Evolutionary conservation across 1,140 invertebrate genomes (phyloP), one percentile per base, ranked within the genome.

Genomic region (Saxidomus purpurata): DNA sequence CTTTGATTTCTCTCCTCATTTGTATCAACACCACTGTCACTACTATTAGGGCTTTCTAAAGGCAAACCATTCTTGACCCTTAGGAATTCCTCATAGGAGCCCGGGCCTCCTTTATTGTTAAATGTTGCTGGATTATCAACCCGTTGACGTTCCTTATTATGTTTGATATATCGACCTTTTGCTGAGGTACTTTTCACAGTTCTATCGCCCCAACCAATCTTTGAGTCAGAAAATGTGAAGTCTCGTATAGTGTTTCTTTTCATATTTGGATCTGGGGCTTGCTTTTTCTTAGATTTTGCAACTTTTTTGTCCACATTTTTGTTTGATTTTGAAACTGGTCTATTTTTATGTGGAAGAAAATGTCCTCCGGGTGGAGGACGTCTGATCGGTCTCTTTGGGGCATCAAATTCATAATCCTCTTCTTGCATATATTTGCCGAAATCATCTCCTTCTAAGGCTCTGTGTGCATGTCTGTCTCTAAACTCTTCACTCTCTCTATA

Each of bases 181-280:
- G 87, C 87, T 19, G 87, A 89, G 2, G 87, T 89, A 69, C 87
- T 89, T 36, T 84, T 83, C 9, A 84, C 80, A 17, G 87, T 89
- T 74, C 87, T 28, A 77, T 89, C 87, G 31, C 87, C 87, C 87
- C 87, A 89, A 9, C 87, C 87, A 22, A 89, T 89, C 49, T 89
- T 89, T 25, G 87, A 83, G 52, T 89, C 87, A 28, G 87, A 89
- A 59, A 77, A 89, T 22, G 87, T 52, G n/a, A 89, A 89, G 61
- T 89, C 87, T 28, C 87, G 79, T 52, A 89, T 89, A 76, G 87
- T 89, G 34, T 84, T 89, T 59, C 87, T 25, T 77, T 89, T 77
- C 25, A 34, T 69, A 25, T 40, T 59, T 31, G 43, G 47, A 11
- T 71, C 61, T 22, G 25, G 36, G 3, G 69, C 43, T 28, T 83